Conservation (phyloP, 2,113 vertebrate species). For the Pardalotus punctatus region DNA sequence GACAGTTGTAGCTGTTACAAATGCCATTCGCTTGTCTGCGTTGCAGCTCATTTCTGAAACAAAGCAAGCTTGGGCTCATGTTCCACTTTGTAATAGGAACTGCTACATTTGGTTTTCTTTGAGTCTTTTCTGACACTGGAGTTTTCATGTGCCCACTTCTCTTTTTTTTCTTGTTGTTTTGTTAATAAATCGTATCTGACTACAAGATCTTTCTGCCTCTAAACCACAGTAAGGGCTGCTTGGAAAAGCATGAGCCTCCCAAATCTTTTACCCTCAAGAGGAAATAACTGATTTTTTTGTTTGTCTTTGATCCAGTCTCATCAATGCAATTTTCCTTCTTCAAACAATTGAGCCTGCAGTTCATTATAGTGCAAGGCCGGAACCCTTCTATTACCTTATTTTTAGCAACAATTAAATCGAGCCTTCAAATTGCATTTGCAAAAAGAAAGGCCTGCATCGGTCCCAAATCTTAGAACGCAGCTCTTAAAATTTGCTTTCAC, state of each 20-base stretch:
- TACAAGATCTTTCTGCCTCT: neutral
- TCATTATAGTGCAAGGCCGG: conserved; percentile 2
- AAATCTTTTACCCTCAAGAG: conserved; percentile 6
- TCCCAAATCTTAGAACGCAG: neutral
- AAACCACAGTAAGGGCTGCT: neutral
- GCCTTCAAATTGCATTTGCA: neutral
- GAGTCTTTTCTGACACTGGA: neutral
- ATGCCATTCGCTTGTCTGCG: neutral
- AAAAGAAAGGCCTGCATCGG: neutral
- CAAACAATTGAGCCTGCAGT: conserved; percentile 36
- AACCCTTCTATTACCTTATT: conserved; percentile 8
- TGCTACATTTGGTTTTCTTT: neutral
- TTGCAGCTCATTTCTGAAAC: neutral
- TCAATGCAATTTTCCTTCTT: conserved; percentile 34
- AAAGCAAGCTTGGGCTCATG: neutral
- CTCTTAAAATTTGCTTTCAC: neutral
- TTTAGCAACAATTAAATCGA: neutral
- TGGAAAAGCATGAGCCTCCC: neutral
- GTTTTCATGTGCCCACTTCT: neutral
- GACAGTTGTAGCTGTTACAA: neutral
- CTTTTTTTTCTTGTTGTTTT: neutral
- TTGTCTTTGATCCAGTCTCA: conserved; percentile 35
- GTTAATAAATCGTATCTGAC: conserved; percentile 8
- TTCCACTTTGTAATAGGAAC: neutral
- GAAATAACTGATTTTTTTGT: conserved; percentile 23